Conservation (phyloP, 1,140 invertebrate species). For the Varroa destructor region DNA sequence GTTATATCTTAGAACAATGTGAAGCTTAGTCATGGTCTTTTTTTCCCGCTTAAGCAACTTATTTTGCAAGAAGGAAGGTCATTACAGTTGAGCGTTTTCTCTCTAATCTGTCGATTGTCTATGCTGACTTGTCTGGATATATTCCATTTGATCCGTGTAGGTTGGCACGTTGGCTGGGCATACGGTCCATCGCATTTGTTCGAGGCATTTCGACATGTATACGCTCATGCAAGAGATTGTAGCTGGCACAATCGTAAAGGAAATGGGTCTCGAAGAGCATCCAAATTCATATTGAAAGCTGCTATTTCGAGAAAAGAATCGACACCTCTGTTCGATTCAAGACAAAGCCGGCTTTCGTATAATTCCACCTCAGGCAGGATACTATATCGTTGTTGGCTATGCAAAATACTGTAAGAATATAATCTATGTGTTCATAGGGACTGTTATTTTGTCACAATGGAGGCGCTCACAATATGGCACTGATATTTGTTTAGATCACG, state of each 20-base stretch:
- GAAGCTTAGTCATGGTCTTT: too few relatives aligned
- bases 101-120: too few relatives aligned
- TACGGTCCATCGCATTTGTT: neutral
- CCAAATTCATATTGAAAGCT: neutral
- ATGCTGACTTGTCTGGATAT: too few relatives aligned
- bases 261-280: neutral
- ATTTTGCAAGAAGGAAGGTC: too few relatives aligned
- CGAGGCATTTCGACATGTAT: neutral
- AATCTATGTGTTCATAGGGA: neutral
- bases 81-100: too few relatives aligned
- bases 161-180: conserved; percentile 17
- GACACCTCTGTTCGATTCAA: conserved; percentile 32
- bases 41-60: too few relatives aligned
- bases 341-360: conserved; percentile 3
- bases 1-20: too few relatives aligned
- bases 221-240: conserved; percentile 30
- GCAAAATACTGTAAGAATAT: neutral
- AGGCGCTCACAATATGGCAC: too few relatives aligned
- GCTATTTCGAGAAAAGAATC: conserved; percentile 41
- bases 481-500: too few relatives aligned
- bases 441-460: too few relatives aligned
- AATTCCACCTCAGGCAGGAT: neutral
- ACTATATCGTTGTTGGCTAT: conserved; percentile 7
- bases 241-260: conserved; percentile 27
- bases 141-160: neutral